Evolutionary conservation across 2,113 vertebrate genomes (phyloP), one percentile per base, ranked within the genome.

Genomic region (Ellobius talpinus): DNA sequence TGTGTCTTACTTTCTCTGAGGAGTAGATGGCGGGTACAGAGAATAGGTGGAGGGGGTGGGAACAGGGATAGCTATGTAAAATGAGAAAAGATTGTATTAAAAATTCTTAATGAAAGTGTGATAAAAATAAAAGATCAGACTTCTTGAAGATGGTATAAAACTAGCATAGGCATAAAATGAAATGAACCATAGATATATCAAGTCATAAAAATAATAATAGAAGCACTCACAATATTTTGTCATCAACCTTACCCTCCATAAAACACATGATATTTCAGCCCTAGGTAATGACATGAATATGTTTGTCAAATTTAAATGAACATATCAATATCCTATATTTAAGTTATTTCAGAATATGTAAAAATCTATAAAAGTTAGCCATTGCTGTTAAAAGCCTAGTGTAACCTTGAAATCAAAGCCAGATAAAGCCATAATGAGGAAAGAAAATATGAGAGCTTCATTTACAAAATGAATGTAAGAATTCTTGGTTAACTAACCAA

Each of bases 401-500:
- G 10, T 42, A 95, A 85, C 0, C 33, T 87, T 4, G 50, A 33
- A 84, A 84, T 78, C 65, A 95, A 91, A 88, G 55, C 7, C 29
- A 73, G 12, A 87, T 66, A 55, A 94, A 21, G 2, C 89, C 26
- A 91, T 81, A 87, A 87, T 26, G 87, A 82, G 10, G 7, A 78
- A 36, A 94, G 63, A 89, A 94, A 85, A 52, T 81, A 72, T 50
- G 8, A 11, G 39, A 52, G 45, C 63, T 93, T 73, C 52, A 87
- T 50, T 96, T 73, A 61, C 82, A 89, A 91, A 87, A 86, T 82
- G 11, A 8, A 86, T 61, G 4, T 21, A 95, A 94, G 31, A 94
- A 89, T 42, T 66, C 55, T 63, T 94, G 33, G 42, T 61, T 79
- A 92, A 14, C 63, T 76, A 91, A 58, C 23, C n/a, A 96, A 97